A percentile compares a stretch with the other conserved stretches of the same genome.
phyloP scores from a whole-genome alignment of 2,888 invertebrate genomes.

The Drosophila kuntzei region DNA sequence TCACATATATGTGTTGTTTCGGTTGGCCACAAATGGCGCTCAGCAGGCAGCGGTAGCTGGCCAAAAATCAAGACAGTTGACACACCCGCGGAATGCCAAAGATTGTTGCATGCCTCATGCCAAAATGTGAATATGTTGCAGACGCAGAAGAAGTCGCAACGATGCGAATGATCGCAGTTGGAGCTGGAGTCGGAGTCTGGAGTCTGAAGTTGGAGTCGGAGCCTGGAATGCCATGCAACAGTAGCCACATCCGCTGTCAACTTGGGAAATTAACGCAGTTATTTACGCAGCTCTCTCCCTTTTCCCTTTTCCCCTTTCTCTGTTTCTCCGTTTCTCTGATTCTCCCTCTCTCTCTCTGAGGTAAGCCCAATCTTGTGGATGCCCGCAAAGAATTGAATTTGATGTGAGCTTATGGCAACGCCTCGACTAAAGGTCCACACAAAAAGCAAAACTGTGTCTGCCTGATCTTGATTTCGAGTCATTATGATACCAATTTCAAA shows the following conservation, averaged over 20 bases:
- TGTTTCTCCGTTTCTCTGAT: too few species aligned
- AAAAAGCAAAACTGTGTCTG: slow-evolving; percentile 75
- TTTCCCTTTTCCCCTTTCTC: background rate
- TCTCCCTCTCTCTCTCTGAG: background rate
- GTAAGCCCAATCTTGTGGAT: slow-evolving; percentile 6
- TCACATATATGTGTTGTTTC: background rate
- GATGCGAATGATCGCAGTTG: slow-evolving; percentile 40
- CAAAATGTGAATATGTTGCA: slow-evolving; percentile 17
- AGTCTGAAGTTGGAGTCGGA: background rate
- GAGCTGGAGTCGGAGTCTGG: background rate
- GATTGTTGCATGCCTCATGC: slow-evolving; percentile 54
- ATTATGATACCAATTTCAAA: slow-evolving; percentile 70
- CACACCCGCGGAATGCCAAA: slow-evolving; percentile 62
- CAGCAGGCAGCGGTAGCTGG: slow-evolving; percentile 47
- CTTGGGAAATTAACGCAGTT: slow-evolving; percentile 78
- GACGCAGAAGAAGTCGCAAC: slow-evolving; percentile 1
- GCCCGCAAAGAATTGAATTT: slow-evolving; percentile 26
- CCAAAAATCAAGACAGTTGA: slow-evolving; percentile 60
- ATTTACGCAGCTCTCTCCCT: slow-evolving; percentile 62
- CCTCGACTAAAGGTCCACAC: slow-evolving; percentile 21
- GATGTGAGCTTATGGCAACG: slow-evolving; percentile 44
- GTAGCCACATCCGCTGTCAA: slow-evolving; percentile 81
- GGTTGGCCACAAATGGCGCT: slow-evolving; percentile 58
- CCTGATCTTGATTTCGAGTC: slow-evolving; percentile 74
- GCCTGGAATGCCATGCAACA: slow-evolving; percentile 60